Percentiles rank a stretch among this genome's conserved stretches.
Conservation (phyloP, 2,888 invertebrate species). For the Endomychus coccineus region DNA sequence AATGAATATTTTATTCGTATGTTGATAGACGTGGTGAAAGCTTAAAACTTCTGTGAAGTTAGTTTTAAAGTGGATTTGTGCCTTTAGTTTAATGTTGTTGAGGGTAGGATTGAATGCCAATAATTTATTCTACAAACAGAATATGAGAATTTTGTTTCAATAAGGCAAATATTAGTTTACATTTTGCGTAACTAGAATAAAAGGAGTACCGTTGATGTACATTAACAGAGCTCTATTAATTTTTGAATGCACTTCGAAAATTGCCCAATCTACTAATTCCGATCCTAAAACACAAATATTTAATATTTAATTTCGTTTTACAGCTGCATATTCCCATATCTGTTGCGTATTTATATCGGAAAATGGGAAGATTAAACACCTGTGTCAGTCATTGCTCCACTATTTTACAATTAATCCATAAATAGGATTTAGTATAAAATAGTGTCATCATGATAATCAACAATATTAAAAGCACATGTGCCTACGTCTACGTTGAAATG, state of each 20-base stretch:
- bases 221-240: slow-evolving; percentile 2
- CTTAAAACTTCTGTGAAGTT: slow-evolving; percentile 2
- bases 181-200: slow-evolving; percentile 3
- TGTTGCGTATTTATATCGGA: too few relatives aligned
- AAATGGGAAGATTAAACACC: too few relatives aligned
- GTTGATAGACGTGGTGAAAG: slow-evolving; percentile 5
- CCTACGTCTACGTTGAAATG: too few relatives aligned
- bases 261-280: slow-evolving; percentile 3
- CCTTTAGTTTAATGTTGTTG: slow-evolving; percentile 1
- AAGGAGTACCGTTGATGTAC: slow-evolving; percentile 1
- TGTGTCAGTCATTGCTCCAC: too few relatives aligned
- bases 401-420: too few relatives aligned
- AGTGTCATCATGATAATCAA: too few relatives aligned
- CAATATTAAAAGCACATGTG: too few relatives aligned
- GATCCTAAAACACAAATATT: slow-evolving; percentile 6
- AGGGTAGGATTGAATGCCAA: slow-evolving; percentile 5
- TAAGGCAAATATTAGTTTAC: slow-evolving; percentile 4
- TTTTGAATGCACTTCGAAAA: slow-evolving; percentile 1
- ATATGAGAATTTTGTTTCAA: not conserved
- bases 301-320: too few relatives aligned
- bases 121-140: slow-evolving; percentile 9
- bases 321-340: too few relatives aligned
- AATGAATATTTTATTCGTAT: slow-evolving; percentile 7
- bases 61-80: not conserved
- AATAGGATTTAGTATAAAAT: too few relatives aligned